Conservation (phyloP, 1,140 invertebrate species). For the Habropoda laboriosa region DNA sequence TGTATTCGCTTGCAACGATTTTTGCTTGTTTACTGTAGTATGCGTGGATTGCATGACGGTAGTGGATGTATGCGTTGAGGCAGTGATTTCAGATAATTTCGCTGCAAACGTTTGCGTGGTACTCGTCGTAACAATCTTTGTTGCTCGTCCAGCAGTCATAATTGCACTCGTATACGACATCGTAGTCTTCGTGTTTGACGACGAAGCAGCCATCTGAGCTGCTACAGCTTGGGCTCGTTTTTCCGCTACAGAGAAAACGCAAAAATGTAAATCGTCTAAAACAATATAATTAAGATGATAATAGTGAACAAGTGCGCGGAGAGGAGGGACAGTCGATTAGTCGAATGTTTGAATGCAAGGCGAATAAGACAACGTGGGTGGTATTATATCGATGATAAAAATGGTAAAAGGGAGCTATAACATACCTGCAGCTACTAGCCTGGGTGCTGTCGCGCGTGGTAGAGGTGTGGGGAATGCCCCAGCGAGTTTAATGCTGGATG, state of each 20-base stretch:
- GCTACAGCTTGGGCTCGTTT: slow-evolving; percentile 77
- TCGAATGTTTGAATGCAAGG: too few relatives aligned
- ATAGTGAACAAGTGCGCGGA: too few relatives aligned
- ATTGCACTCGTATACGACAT: slow-evolving; percentile 85
- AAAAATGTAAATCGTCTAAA: too few relatives aligned
- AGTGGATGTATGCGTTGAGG: slow-evolving; percentile 72
- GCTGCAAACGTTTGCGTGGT: slow-evolving; percentile 85
- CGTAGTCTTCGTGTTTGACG: slow-evolving; percentile 83
- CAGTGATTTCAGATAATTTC: slow-evolving; percentile 83
- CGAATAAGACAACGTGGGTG: too few relatives aligned
- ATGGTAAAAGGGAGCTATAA: too few relatives aligned
- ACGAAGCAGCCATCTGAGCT: slow-evolving; percentile 79
- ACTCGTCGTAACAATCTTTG: slow-evolving; percentile 79
- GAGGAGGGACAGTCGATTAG: too few relatives aligned
- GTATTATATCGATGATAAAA: too few relatives aligned
- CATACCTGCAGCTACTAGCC: slow-evolving; percentile 82
- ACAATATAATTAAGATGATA: too few relatives aligned
- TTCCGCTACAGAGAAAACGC: slow-evolving; percentile 67
- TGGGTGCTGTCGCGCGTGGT: slow-evolving; percentile 81
- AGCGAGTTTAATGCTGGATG: slow-evolving; percentile 73
- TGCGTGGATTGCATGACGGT: slow-evolving; percentile 71
- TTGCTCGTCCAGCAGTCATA: slow-evolving; percentile 82
- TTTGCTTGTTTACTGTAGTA: slow-evolving; percentile 64
- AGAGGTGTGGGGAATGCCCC: slow-evolving; percentile 76
- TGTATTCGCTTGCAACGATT: slow-evolving; percentile 60